Percentiles rank a stretch among this genome's conserved stretches.
phyloP scores from a whole-genome alignment of 2,113 vertebrate species.

The Scalopus aquaticus region DNA sequence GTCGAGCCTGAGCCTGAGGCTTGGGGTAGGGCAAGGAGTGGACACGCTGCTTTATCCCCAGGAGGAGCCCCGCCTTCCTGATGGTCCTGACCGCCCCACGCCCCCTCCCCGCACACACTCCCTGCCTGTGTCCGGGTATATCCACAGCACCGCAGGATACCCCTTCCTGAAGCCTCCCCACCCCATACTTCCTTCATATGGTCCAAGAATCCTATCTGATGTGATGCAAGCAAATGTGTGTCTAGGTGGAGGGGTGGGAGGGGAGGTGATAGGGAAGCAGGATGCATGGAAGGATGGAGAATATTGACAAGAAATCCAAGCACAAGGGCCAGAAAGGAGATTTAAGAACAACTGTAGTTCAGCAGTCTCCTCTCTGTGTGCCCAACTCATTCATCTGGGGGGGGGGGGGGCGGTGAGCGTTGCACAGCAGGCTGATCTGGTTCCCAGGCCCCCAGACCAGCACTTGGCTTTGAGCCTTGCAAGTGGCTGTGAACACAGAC shows the following conservation, averaged over 20 bases:
- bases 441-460: background rate
- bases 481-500: background rate
- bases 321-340: background rate
- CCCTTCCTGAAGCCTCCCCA: background rate
- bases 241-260: background rate
- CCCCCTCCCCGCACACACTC: too few relatives aligned
- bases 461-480: background rate
- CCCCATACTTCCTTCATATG: rapidly evolving
- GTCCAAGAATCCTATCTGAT: background rate
- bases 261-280: too few relatives aligned
- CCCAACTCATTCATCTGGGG: background rate
- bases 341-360: constrained; percentile 1
- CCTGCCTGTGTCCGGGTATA: rapidly evolving
- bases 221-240: background rate
- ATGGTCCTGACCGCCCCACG: background rate
- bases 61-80: background rate
- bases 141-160: background rate
- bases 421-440: background rate
- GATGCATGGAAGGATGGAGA: background rate
- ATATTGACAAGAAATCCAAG: constrained; percentile 9
- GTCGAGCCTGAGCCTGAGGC: rapidly evolving
- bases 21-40: background rate
- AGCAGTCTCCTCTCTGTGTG: background rate
- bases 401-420: background rate
- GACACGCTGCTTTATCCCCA: background rate